Base-by-base conservation (phyloP, 2,113 vertebrate genomes). In the Zingel zingel region DNA sequence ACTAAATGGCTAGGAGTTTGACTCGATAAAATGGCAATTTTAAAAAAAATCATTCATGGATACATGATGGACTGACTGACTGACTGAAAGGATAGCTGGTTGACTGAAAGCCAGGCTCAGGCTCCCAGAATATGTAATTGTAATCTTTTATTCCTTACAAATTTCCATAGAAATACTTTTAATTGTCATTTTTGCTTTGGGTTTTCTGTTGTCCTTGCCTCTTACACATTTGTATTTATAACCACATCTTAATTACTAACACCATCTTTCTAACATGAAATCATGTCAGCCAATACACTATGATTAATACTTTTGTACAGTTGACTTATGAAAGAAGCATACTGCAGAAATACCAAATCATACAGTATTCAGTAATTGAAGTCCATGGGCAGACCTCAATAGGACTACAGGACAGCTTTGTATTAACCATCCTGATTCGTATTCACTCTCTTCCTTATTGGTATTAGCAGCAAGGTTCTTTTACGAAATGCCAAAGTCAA, bases 1-100 rank as follows among this genome's bases (percentile, higher is more conserved):
- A 77, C 48, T 58, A 14, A 79, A 74, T 71, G 51, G 19, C 18
- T 47, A 5, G n/a, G 3, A 72, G n/a, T 47, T 47, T 67, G 50
- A 73, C 73, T 57, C 21, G 12, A 59, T 77, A 43, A 23, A 67
- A 88, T 67, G 50, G 51, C 36, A 64, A 39, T n/a, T 63, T 30
- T 73, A 4, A 6, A 72, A 79, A 79, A 79, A 48, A 66, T 2
- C 45, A 78, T 43, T 69, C 43, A 74, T 73, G 47, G 18, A 39
- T 72, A 15, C 21, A 51, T 79, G 21, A 87, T 75, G 33, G 43
- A 77, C 61, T 68, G 51, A 61, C 69, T 68, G 51, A 61, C 69
- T 84, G 64, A 72, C 66, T 27, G 18, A 10, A 16, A 68, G 74
- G 50, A 64, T 36, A 57, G 72, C 58, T 30, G 23, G 18, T 30